Conservation (phyloP, 1,140 invertebrate species). For the Dinoponera quadriceps region DNA sequence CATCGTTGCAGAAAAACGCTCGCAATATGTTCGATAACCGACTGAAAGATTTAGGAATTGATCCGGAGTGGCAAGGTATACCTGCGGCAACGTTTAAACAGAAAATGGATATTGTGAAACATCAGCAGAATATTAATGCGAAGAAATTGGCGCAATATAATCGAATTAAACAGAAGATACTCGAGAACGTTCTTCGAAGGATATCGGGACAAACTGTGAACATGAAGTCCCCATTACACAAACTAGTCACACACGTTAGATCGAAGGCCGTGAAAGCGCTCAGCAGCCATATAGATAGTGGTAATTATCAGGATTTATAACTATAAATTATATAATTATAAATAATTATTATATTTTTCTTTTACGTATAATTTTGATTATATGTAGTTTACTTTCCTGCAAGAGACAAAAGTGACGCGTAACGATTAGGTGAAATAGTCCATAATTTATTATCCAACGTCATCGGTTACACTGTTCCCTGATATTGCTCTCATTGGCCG, state of each 20-base stretch:
- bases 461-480: no score
- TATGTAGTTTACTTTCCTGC: no score
- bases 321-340: not conserved
- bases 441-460: no score
- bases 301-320: no score
- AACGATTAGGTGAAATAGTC: no score
- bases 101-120: conserved; percentile 85
- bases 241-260: conserved; percentile 85
- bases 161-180: conserved; percentile 84
- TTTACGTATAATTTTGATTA: no score
- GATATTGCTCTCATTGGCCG: no score
- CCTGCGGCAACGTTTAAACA: conserved; percentile 84
- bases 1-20: conserved; percentile 3
- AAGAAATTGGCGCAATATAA: conserved; percentile 86
- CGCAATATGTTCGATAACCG: conserved; percentile 74
- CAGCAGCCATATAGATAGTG: conserved; percentile 80
- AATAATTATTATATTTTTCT: no score
- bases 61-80: conserved; percentile 86
- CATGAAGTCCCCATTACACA: conserved; percentile 79
- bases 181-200: conserved; percentile 84
- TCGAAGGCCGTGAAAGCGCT: conserved; percentile 86
- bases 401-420: no score
- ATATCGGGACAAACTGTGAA: conserved; percentile 70
- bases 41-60: conserved; percentile 86
- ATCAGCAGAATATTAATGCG: conserved; percentile 85